These are phyloP conservation scores for Cabera pusaria DNA, from an alignment of 2,888 invertebrate species.

Conservation along the genomic window DNA sequence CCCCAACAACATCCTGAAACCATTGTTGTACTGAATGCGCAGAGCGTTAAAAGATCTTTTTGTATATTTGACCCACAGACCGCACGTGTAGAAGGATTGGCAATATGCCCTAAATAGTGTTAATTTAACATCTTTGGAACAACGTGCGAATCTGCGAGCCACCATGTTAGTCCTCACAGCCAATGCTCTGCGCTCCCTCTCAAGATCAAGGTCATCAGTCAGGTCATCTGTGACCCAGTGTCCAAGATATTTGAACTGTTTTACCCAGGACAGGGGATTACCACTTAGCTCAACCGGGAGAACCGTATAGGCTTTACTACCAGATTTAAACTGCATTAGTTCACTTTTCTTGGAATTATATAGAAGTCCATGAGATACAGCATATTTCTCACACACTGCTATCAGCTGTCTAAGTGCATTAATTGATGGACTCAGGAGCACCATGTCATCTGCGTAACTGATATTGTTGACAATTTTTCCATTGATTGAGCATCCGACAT, in stretches of 20 bases:
- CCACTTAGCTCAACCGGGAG: neutral
- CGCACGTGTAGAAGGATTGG: constrained; percentile 1
- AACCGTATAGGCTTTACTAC: neutral
- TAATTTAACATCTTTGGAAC: neutral
- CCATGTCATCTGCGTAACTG: too few species aligned
- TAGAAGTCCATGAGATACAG: neutral
- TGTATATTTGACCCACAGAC: constrained; percentile 1
- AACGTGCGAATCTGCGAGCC: neutral
- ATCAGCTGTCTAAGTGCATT: neutral
- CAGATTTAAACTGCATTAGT: neutral
- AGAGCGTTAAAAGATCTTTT: neutral
- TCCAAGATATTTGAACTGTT: neutral
- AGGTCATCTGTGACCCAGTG: neutral
- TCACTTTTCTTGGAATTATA: neutral
- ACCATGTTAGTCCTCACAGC: neutral
- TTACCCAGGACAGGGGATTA: neutral
- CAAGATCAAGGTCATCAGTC: neutral
- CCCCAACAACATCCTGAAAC: constrained; percentile 9
- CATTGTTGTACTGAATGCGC: constrained; percentile 5
- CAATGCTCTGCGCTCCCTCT: too few species aligned
- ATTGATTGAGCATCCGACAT: neutral
- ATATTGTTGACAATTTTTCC: neutral
- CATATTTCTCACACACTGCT: neutral
- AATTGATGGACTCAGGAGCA: neutral
- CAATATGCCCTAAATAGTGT: neutral